Base-by-base conservation (phyloP, 2,113 vertebrate genomes). In the Vidua chalybeata region DNA sequence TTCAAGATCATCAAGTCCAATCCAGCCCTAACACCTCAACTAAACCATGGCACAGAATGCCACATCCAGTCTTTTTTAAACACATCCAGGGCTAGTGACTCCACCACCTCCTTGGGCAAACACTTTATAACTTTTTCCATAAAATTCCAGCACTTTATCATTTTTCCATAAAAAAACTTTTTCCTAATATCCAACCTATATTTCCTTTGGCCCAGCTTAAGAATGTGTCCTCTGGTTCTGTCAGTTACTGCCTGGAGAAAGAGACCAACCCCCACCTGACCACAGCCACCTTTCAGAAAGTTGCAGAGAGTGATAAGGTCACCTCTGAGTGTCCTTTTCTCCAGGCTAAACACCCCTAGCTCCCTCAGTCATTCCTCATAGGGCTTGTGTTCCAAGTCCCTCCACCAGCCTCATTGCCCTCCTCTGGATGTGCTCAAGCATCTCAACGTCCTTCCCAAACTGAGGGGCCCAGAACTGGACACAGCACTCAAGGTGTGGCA, bases 381-480 rank as follows among this genome's bases (percentile, higher is more conserved):
- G 19, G 46, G 5, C 0, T 37, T 28, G n/a, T 69, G n/a, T 28
- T 37, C 67, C 48, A 1, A 49, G 26, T 26, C 26, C 26, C 19
- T 37, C 67, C 67, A 11, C 19, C 48, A 51, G 19, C n/a, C 48
- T 22, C 1, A 2, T 22, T 69, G 5, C 31, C 13, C 33, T 68
- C 9, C 33, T 21, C 18, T 15, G 66, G 24, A 68, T 0, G 0
- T 0, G 1, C 33, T 49, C 45, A 5, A 68, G 45, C 1, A 0
- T 37, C 46, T 51, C 67, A 21, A 37, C 0, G 3, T 69, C 46
- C 46, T 51, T 37, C n/a, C n/a, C 4, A 21, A 49, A 51, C n/a
- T 21, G 46, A 28, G 62, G 46, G 66, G 5, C 11, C 18, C 18
- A 51, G 46, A 51, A 28, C n/a, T 64, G 41, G 30, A 23, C 30